phyloP scores from a whole-genome alignment of 2,888 invertebrate species.

The Hybos culiciformis region DNA sequence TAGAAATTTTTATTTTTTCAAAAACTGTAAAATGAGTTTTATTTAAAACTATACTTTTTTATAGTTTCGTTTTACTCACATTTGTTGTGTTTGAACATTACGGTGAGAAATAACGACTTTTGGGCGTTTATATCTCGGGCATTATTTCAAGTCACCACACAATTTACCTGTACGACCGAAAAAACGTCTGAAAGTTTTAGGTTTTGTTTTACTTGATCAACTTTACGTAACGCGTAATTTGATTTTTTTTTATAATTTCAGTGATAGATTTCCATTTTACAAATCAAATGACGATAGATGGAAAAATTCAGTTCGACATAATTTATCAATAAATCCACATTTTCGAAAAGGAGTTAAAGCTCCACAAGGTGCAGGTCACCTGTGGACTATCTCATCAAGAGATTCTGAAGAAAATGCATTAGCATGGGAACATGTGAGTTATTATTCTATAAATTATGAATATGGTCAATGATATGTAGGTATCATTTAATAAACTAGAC shows the following conservation, averaged over 20 bases:
- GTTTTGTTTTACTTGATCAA: too few species aligned
- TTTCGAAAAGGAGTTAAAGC: slow-evolving; percentile 79
- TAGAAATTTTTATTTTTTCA: too few species aligned
- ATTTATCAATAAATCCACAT: slow-evolving; percentile 82
- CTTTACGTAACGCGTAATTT: background rate
- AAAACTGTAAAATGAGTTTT: too few species aligned
- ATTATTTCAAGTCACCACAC: too few species aligned
- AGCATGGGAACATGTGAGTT: slow-evolving; percentile 43
- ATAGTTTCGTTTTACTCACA: too few species aligned
- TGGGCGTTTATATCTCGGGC: too few species aligned
- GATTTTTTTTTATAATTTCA: slow-evolving; percentile 24
- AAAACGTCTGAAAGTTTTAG: too few species aligned
- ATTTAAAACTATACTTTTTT: too few species aligned
- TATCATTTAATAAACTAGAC: background rate
- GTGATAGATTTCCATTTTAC: slow-evolving; percentile 77
- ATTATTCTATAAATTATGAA: background rate
- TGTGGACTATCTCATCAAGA: slow-evolving; percentile 71
- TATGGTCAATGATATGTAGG: background rate
- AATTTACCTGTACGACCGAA: too few species aligned
- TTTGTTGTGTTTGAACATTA: too few species aligned
- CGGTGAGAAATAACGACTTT: too few species aligned
- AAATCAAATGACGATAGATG: slow-evolving; percentile 82
- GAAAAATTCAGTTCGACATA: slow-evolving; percentile 87
- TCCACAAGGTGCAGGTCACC: slow-evolving; percentile 74
- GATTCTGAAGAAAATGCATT: slow-evolving; percentile 41